Evolutionary conservation across 1,140 invertebrate genomes (phyloP).

Genomic region (Pemphigus obesinymphae): DNA sequence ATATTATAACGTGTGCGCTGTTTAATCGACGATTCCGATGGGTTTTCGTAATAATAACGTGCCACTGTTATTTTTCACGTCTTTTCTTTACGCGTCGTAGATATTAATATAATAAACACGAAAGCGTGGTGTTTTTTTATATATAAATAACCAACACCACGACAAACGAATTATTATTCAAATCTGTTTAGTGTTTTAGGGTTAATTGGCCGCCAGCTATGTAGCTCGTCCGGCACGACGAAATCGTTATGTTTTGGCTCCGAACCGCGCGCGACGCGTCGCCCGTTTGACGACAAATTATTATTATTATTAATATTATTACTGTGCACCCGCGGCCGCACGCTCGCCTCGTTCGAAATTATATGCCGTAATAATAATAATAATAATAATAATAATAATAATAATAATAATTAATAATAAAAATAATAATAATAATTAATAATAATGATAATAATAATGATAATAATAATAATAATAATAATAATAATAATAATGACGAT

Average conservation of each 20-base stretch:
- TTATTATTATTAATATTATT: no score
- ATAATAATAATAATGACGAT: no score
- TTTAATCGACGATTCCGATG: neutral
- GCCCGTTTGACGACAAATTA: no score
- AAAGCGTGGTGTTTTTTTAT: neutral
- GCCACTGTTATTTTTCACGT: neutral
- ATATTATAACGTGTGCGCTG: neutral
- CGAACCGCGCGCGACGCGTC: no score
- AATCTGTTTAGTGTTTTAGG: slow-evolving; percentile 13
- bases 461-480: no score
- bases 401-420: no score
- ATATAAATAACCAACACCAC: neutral
- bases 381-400: no score
- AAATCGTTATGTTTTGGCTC: neutral
- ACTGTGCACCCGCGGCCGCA: no score
- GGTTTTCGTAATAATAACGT: neutral
- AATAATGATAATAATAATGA: no score
- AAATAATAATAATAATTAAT: no score
- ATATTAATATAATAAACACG: neutral
- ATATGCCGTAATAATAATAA: no score
- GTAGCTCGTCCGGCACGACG: neutral
- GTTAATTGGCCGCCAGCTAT: slow-evolving; percentile 6
- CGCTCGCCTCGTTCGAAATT: no score
- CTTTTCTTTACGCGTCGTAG: neutral
- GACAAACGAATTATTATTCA: slow-evolving; percentile 18